Conservation (phyloP, 2,113 vertebrate genomes). For the Sceloporus tristichus region DNA sequence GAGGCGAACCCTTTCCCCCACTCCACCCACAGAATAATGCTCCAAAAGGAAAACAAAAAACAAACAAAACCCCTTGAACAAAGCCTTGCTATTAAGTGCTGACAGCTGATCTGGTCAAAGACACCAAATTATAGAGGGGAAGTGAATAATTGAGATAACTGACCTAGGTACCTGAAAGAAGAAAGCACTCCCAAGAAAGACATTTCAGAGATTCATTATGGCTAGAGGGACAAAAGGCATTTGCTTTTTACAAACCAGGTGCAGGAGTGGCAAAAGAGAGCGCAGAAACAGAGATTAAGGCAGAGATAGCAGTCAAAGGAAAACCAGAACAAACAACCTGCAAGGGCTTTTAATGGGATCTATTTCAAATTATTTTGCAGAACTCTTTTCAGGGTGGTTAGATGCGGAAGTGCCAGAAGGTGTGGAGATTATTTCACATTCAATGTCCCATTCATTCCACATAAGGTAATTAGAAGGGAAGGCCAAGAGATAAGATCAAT, state of each 20-base stretch:
- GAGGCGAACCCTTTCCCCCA: slow-evolving; percentile 51
- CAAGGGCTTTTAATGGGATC: slow-evolving; percentile 37
- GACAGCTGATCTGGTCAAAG: slow-evolving; percentile 61
- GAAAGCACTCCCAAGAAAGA: slow-evolving; percentile 52
- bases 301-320: slow-evolving; percentile 52
- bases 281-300: slow-evolving; percentile 43
- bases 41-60: slow-evolving; percentile 39
- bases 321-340: slow-evolving; percentile 33
- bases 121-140: slow-evolving; percentile 53
- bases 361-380: slow-evolving; percentile 16
- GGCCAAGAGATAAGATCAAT: neutral
- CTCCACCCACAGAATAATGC: slow-evolving; percentile 13
- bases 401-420: slow-evolving; percentile 2
- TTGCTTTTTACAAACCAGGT: slow-evolving; percentile 64
- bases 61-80: neutral
- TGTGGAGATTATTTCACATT: neutral
- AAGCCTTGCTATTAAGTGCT: slow-evolving; percentile 39
- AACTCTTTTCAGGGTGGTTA: neutral
- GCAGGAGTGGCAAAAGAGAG: slow-evolving; percentile 42
- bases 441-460: neutral
- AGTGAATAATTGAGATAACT: slow-evolving; percentile 62
- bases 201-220: slow-evolving; percentile 57
- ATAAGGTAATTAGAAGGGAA: slow-evolving; percentile 10
- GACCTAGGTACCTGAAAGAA: slow-evolving; percentile 34
- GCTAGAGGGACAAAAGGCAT: slow-evolving; percentile 38